Percentiles rank a stretch among this genome's conserved stretches.
Conservation (phyloP, 2,113 vertebrate species). For the Scopus umbretta region DNA sequence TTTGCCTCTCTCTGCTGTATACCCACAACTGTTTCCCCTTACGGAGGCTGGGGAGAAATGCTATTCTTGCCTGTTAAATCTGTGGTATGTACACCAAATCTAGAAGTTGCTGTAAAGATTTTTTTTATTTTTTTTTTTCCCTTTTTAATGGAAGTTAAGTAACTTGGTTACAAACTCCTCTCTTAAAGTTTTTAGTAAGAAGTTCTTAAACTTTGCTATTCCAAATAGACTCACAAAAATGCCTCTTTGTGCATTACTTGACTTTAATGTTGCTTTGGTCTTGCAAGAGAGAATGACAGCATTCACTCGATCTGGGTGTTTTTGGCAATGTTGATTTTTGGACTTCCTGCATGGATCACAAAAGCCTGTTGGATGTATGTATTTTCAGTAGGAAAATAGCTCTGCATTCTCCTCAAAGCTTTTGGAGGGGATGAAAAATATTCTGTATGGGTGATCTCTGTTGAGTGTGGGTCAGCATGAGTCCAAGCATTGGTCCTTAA, state of each 20-base stretch:
- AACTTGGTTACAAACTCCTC: background rate
- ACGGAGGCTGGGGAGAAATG: background rate
- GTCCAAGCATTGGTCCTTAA: background rate
- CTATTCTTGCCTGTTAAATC: background rate
- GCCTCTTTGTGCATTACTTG: background rate
- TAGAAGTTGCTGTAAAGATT: background rate
- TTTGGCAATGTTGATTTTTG: background rate
- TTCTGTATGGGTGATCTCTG: background rate
- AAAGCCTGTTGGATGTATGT: background rate
- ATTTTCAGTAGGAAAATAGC: background rate
- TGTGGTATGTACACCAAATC: fast-evolving
- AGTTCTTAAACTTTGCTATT: background rate
- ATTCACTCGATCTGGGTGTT: background rate
- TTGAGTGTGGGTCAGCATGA: background rate
- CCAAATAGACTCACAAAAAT: background rate
- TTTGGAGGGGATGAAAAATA: background rate
- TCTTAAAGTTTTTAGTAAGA: background rate
- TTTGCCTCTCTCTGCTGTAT: background rate
- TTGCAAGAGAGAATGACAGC: background rate
- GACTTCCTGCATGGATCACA: background rate
- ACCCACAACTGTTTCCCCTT: background rate
- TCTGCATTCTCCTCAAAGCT: fast-evolving
- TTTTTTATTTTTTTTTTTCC: background rate
- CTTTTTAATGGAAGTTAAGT: background rate
- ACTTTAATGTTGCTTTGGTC: background rate